Evolutionary conservation across 2,113 vertebrate species (phyloP), one percentile per base, ranked within the genome.

Genomic region (Epinephelus cyanopodus): DNA sequence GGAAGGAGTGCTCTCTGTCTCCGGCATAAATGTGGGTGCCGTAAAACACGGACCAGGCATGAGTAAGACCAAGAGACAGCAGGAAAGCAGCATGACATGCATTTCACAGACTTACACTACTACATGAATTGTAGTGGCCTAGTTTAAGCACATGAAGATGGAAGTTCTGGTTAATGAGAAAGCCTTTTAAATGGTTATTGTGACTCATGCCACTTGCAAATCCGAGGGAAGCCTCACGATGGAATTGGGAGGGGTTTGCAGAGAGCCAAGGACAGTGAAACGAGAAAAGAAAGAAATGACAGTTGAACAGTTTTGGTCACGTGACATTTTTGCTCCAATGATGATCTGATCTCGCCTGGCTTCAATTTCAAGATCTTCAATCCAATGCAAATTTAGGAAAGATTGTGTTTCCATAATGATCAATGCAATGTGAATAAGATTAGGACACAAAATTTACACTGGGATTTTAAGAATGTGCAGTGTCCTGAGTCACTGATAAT

Each of bases 161-260:
- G 84, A 86, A 76, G 86, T 83, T 84, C 88, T 84, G 83, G 86
- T 90, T 93, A 94, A 94, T 93, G 93, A 85, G 85, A 92, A 92
- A 79, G 91, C 81, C 87, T 95, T 95, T 94, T 94, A 95, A 95
- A 94, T 75, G 89, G 79, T 86, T 82, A 90, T 90, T 94, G 92
- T 95, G 95, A 95, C 90, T 96, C 95, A 95, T 86, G 81, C 76
- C 87, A 77, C 80, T 77, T 72, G 78, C 82, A 91, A 93, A 93
- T 85, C 92, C 81, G 33, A 76, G 77, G 64, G 83, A 91, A 93
- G 90, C 89, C 94, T 95, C 90, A 68, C 77, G 62, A 71, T 90
- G 87, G 86, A 91, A 88, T 90, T 82, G 94, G 95, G 95, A 94
- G 94, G 93, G 92, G 94, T 95, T 95, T 90, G 83, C 45, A 77